phyloP scores from a whole-genome alignment of 2,113 vertebrate genomes.

The Pomatostomus ruficeps region DNA sequence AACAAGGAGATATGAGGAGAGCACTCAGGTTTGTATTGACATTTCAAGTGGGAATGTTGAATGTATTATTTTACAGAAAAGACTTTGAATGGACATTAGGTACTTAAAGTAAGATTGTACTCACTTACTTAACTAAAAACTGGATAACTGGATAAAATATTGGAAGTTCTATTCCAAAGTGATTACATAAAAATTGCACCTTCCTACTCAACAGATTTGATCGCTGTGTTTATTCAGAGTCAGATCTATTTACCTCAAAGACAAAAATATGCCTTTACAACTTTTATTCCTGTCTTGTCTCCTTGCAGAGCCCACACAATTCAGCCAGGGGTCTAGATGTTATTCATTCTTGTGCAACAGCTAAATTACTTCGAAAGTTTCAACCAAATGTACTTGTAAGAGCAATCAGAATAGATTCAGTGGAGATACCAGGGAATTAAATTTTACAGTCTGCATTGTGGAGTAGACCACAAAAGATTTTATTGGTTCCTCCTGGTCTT shows the following conservation, averaged over 20 bases:
- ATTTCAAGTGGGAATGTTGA: background rate
- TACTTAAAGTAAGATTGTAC: background rate
- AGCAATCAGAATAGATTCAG: background rate
- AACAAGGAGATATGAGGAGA: background rate
- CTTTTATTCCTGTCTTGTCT: slow-evolving; percentile 4
- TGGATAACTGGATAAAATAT: background rate
- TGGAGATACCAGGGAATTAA: background rate
- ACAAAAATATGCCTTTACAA: slow-evolving; percentile 18
- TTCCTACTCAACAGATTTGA: slow-evolving; percentile 53
- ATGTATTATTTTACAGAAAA: background rate
- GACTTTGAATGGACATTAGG: background rate
- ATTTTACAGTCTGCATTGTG: background rate
- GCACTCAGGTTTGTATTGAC: background rate
- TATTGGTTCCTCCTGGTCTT: background rate
- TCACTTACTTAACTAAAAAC: background rate
- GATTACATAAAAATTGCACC: slow-evolving; percentile 42
- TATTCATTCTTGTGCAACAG: background rate
- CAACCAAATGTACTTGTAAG: background rate
- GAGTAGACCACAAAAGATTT: background rate
- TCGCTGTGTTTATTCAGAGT: slow-evolving; percentile 9
- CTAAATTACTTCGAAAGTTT: background rate
- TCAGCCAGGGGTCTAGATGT: background rate
- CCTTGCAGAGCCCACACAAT: background rate
- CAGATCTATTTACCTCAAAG: slow-evolving; percentile 18
- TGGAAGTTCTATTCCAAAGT: slow-evolving; percentile 3